Evolutionary conservation across 2,113 vertebrate genomes (phyloP).

Genomic region (Dicaeum eximium): DNA sequence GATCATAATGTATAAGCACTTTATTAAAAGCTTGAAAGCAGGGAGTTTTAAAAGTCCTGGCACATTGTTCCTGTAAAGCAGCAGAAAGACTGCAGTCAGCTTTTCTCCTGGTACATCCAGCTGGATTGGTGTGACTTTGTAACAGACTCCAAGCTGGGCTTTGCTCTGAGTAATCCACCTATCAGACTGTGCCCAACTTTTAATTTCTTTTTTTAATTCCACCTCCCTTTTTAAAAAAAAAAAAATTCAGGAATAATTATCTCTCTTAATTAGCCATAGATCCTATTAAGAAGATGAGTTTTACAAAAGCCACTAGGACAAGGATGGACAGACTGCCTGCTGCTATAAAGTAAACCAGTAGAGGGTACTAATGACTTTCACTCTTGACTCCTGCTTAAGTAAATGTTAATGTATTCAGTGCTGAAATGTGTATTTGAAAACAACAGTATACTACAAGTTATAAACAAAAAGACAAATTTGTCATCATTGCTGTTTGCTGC

Average conservation of each 20-base stretch:
- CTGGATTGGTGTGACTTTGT: not conserved
- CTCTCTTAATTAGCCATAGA: not conserved
- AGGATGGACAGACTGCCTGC: not conserved
- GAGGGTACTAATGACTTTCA: constrained; percentile 64
- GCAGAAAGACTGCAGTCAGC: not conserved
- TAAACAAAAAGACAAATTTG: not conserved
- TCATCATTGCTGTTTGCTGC: not conserved
- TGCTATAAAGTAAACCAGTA: constrained; percentile 42
- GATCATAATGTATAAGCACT: not conserved
- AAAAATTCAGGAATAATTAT: not conserved
- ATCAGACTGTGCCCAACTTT: not conserved
- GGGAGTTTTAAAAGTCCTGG: not conserved
- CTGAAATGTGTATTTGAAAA: constrained; percentile 9
- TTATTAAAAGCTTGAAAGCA: not conserved
- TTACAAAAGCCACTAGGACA: not conserved
- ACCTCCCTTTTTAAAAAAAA: accelerated
- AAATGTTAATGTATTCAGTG: constrained; percentile 2
- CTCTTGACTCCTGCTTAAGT: not conserved
- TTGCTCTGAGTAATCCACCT: not conserved
- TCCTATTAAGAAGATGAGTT: not conserved
- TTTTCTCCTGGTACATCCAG: not conserved
- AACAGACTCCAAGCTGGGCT: not conserved
- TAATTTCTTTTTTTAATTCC: not conserved
- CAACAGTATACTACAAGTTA: not conserved
- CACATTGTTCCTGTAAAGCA: not conserved